phyloP scores from a whole-genome alignment of 2,888 invertebrate genomes.

The Glaucopsyche alexis region DNA sequence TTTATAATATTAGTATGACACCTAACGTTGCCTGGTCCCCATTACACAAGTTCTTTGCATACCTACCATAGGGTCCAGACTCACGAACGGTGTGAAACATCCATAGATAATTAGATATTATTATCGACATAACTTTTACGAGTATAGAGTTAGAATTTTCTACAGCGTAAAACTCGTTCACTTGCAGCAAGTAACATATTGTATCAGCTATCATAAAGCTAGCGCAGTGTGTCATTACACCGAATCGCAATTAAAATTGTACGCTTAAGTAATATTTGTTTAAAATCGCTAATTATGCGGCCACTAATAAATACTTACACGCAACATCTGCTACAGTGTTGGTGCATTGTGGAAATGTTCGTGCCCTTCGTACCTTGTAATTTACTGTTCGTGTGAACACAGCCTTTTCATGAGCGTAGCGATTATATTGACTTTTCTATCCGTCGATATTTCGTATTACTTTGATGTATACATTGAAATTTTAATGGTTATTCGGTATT shows the following conservation, averaged over 20 bases:
- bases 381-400: constrained; percentile 61
- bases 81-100: too few relatives aligned
- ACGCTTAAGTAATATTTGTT: constrained; percentile 75
- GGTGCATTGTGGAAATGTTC: constrained; percentile 63
- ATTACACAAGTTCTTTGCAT: too few relatives aligned
- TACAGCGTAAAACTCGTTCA: too few relatives aligned
- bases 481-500: not conserved
- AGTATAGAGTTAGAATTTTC: too few relatives aligned
- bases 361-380: constrained; percentile 56
- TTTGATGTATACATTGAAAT: not conserved
- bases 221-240: constrained; percentile 57
- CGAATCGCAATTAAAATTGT: constrained; percentile 66
- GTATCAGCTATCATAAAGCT: constrained; percentile 41
- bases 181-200: not conserved
- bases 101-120: too few relatives aligned
- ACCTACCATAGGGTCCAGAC: too few relatives aligned
- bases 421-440: constrained; percentile 31
- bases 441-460: constrained; percentile 16
- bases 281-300: constrained; percentile 73
- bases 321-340: constrained; percentile 69
- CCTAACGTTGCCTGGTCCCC: too few relatives aligned
- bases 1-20: too few relatives aligned
- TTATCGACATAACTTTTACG: too few relatives aligned
- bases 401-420: constrained; percentile 40
- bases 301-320: constrained; percentile 72